A percentile compares a stretch with the other conserved stretches of the same genome.
Evolutionary conservation across 53 echinoderm and acorn worm species (phyloP).

Genomic region (Hippasteria phrygiana): DNA sequence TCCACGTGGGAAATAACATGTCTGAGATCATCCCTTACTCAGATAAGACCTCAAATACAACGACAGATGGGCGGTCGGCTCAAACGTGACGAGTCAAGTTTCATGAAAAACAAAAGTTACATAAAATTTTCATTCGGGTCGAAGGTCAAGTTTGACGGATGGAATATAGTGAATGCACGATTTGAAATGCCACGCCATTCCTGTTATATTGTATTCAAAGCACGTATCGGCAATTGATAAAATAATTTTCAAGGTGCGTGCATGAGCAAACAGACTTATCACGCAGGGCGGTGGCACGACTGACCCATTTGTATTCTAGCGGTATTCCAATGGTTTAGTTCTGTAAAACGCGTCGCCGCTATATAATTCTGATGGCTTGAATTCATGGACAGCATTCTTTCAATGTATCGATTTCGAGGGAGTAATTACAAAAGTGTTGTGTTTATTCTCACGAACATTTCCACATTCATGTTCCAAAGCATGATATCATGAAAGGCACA

Average conservation of each 20-base stretch:
- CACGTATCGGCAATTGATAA: conserved; percentile 38
- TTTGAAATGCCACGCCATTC: not conserved
- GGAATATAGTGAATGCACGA: not conserved
- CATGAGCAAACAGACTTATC: not conserved
- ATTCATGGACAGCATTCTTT: too few species aligned
- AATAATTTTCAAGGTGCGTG: conserved; percentile 19
- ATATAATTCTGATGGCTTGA: too few species aligned
- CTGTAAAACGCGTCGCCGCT: too few species aligned
- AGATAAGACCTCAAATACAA: not conserved
- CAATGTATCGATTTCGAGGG: too few species aligned
- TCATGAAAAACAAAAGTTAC: not conserved
- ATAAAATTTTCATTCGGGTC: not conserved
- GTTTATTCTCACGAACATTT: too few species aligned
- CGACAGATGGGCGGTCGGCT: conserved; percentile 2
- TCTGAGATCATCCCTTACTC: too few species aligned
- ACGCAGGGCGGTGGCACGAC: too few species aligned
- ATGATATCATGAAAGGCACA: too few species aligned
- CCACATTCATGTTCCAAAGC: too few species aligned
- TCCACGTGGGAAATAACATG: not conserved
- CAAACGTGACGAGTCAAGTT: not conserved
- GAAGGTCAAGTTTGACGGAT: conserved; percentile 19
- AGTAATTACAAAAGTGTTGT: too few species aligned
- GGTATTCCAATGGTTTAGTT: too few species aligned
- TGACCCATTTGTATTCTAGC: not conserved
- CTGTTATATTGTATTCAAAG: not conserved